Percentiles rank a stretch among this genome's conserved stretches.
These are phyloP conservation scores for Menura novaehollandiae DNA, from an alignment of 2,113 vertebrate genomes.

Conservation along the genomic window DNA sequence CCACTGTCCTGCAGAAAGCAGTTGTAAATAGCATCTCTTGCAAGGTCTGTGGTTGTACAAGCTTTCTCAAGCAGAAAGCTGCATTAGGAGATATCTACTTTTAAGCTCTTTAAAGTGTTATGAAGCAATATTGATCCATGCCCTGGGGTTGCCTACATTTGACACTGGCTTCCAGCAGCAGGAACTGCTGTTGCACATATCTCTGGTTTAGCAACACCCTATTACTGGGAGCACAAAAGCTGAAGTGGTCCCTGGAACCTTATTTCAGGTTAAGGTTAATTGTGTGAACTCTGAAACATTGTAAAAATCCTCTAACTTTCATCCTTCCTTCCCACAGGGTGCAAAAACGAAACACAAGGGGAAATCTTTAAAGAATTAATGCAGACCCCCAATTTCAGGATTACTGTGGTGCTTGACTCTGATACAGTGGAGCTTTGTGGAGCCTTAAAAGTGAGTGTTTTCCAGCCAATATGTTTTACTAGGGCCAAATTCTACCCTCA, in stretches of 20 bases:
- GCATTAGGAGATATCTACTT: neutral
- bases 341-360: conserved; percentile 73
- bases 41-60: neutral
- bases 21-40: neutral
- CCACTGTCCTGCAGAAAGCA: neutral
- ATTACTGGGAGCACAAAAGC: neutral
- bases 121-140: neutral
- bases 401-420: conserved; percentile 77
- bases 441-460: conserved; percentile 80
- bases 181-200: neutral
- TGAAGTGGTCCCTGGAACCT: neutral
- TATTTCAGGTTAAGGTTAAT: neutral
- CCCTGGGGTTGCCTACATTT: neutral
- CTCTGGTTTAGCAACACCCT: neutral
- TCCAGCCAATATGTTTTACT: neutral
- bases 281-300: neutral
- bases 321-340: conserved; percentile 67
- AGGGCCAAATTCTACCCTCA: neutral
- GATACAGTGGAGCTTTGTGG: conserved; percentile 86
- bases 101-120: neutral
- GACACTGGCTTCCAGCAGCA: neutral
- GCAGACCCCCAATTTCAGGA: conserved; percentile 84
- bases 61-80: neutral
- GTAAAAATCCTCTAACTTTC: neutral
- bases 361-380: conserved; percentile 82